These are phyloP conservation scores for Falco cherrug DNA, from an alignment of 2,797 vertebrate genomes.

Conservation along the genomic window DNA sequence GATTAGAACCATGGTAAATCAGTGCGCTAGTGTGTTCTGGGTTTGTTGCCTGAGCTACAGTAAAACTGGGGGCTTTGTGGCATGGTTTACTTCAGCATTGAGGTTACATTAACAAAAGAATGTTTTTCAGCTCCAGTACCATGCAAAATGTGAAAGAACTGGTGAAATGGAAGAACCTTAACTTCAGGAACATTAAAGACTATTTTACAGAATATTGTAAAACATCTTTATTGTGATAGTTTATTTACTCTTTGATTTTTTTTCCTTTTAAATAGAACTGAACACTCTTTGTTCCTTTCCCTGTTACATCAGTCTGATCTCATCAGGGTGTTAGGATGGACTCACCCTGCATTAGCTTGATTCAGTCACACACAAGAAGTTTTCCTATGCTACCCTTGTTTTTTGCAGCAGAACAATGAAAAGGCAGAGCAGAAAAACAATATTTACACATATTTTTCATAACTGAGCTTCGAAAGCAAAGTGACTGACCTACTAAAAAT, in stretches of 20 bases:
- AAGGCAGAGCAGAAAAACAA: not conserved
- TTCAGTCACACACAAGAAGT: not conserved
- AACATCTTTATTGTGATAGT: constrained; percentile 39
- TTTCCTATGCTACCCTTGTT: not conserved
- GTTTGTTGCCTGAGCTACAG: constrained; percentile 70
- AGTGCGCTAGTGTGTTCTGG: constrained; percentile 23
- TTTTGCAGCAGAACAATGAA: not conserved
- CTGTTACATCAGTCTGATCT: constrained; percentile 28
- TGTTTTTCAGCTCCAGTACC: constrained; percentile 43
- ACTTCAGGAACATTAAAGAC: constrained; percentile 7
- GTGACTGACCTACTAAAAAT: not conserved
- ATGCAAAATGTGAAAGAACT: constrained; percentile 52
- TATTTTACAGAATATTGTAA: constrained; percentile 46
- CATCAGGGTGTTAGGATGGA: not conserved
- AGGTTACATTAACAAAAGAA: constrained; percentile 58
- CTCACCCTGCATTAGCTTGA: not conserved
- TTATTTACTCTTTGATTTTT: constrained; percentile 33
- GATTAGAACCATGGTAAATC: constrained; percentile 75
- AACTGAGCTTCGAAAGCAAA: not conserved
- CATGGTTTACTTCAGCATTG: constrained; percentile 46
- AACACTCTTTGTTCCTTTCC: constrained; percentile 26
- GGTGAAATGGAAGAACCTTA: constrained; percentile 47
- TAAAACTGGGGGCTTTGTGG: constrained; percentile 50
- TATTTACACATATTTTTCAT: not conserved
- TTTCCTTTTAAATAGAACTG: constrained; percentile 9